These are phyloP conservation scores for Drosophila rufa DNA, from an alignment of 1,140 invertebrate genomes.

Conservation along the genomic window DNA sequence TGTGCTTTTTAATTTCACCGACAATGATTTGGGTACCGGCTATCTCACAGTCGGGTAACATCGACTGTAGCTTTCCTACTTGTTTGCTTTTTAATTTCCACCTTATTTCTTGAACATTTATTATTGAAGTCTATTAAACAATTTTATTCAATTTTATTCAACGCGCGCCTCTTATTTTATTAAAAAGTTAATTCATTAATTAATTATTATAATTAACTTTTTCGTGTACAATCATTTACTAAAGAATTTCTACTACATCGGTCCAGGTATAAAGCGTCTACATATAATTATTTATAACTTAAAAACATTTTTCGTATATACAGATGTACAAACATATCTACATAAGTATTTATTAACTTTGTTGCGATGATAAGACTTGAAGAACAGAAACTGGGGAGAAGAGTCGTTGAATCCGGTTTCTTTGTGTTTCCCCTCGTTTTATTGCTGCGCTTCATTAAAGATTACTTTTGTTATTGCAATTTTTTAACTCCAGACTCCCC, in stretches of 20 bases:
- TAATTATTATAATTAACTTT: no score
- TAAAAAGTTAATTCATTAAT: no score
- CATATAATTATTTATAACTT: constrained; percentile 36
- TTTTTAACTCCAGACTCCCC: constrained; percentile 12
- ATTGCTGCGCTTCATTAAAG: constrained; percentile 23
- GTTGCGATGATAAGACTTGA: constrained; percentile 61
- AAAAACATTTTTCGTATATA: constrained; percentile 30
- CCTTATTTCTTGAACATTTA: no score
- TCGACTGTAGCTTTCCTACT: no score
- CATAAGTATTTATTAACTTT: constrained; percentile 24
- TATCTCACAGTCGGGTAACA: no score
- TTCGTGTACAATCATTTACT: background rate
- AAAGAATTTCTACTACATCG: background rate
- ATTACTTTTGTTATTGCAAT: constrained; percentile 26
- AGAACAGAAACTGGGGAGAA: constrained; percentile 54
- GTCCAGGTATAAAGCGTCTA: background rate
- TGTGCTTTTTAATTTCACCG: no score
- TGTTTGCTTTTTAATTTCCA: no score
- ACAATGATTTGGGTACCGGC: no score
- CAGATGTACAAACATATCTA: background rate
- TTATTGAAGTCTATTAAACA: no score
- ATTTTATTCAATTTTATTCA: no score
- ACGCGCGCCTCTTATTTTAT: no score
- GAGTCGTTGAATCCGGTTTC: constrained; percentile 80
- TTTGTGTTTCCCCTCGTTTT: constrained; percentile 46